Evolutionary conservation across 2,888 invertebrate genomes (phyloP), one percentile per base, ranked within the genome.

Genomic region (Yponomeuta plumbellus): DNA sequence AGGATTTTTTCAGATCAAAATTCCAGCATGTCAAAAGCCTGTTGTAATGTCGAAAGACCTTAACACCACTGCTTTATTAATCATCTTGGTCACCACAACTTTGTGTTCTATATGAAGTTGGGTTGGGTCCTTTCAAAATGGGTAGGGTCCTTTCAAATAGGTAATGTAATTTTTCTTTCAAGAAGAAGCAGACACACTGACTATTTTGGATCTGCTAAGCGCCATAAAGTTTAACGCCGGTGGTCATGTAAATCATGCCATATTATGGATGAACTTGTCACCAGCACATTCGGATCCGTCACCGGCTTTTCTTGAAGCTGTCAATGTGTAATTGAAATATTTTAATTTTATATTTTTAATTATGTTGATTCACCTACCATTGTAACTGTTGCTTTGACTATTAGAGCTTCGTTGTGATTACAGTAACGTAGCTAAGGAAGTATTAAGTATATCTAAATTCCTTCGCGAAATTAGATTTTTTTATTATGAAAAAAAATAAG

Each of bases 151-250:
- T 34, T 34, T 34, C 34, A 34, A 34, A 34, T n/a, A n/a, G n/a
- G 8, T 34, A 34, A 13, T 52, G 13, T 52, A 17, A 17, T 52
- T 52, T 52, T 52, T 52, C 2, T 52, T 52, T 52, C 17, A 52
- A 52, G 44, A 52, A 3, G 77, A 81, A 94, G 94, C 92, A 71
- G 95, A 97, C 79, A 92, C 95, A 0, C 93, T 92, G 66, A 92
- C 95, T 58, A 93, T 96, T 64, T 94, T 99, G 70, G 88, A 94
- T 1, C 89, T 99, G 26, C 93, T 93, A 62, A 94, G 95, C 44
- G 96, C 96, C 0, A 88, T 99, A 59, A 96, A 95, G 78, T 99
- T 99, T 84, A 99, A 99, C 87, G 99, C 98, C 13, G 99, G 99
- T 66, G 99, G 99, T 34, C 99, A 99, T 81, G 91, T 99, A 40